Conservation (phyloP, 2,113 vertebrate species). For the Cercocebus atys region DNA sequence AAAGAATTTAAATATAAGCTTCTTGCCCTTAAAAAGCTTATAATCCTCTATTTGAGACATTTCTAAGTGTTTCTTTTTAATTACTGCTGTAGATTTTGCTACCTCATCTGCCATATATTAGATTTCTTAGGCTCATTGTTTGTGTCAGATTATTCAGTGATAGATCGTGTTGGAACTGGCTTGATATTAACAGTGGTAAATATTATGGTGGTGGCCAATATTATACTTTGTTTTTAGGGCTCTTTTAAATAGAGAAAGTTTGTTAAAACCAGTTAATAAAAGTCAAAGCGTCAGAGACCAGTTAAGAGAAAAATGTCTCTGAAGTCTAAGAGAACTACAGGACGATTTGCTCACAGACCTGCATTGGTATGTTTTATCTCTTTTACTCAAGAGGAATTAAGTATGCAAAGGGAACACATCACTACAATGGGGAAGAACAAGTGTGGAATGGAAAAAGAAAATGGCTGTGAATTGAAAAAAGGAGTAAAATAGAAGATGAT, state of each 20-base stretch:
- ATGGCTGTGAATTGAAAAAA: neutral
- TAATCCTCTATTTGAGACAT: neutral
- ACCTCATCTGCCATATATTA: neutral
- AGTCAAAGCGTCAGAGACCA: neutral
- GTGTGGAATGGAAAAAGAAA: neutral
- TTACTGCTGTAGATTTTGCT: neutral
- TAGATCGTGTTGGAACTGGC: neutral
- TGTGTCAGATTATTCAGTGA: neutral
- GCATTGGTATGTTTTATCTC: neutral
- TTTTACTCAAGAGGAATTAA: neutral
- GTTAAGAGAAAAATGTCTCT: neutral
- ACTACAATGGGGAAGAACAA: neutral
- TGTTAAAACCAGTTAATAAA: slow-evolving; percentile 42
- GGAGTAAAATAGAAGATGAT: neutral
- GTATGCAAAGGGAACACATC: neutral
- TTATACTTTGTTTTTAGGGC: neutral
- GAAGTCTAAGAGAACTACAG: neutral
- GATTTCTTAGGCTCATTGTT: neutral
- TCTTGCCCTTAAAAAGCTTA: neutral
- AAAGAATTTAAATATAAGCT: neutral
- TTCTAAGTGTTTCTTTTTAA: neutral
- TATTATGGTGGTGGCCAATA: neutral
- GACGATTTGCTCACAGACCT: neutral
- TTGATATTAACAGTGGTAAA: neutral
- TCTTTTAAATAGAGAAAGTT: neutral